Evolutionary conservation across 2,888 invertebrate species (phyloP).

Genomic region (Alentia gelatinosa): DNA sequence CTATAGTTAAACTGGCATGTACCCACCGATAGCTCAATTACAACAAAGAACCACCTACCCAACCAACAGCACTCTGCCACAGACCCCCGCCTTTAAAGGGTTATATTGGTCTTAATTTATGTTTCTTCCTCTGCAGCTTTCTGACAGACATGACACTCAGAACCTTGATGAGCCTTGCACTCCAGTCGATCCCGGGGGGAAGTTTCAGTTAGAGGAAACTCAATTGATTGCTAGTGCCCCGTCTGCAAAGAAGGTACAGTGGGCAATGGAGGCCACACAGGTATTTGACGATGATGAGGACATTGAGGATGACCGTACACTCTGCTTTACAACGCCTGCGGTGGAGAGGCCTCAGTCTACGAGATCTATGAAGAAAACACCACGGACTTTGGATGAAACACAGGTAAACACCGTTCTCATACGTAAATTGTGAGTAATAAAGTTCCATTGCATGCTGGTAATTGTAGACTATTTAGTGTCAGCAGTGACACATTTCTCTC

Average conservation of each 20-base stretch:
- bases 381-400: not conserved
- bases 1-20: no score
- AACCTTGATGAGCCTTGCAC: not conserved
- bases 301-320: not conserved
- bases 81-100: no score
- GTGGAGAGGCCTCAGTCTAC: not conserved
- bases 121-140: not conserved
- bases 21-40: no score
- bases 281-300: not conserved
- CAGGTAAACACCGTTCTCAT: no score
- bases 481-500: no score
- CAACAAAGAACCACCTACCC: no score
- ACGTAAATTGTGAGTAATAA: no score
- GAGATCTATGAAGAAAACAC: not conserved
- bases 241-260: constrained; percentile 32
- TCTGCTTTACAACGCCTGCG: not conserved
- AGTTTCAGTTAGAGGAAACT: not conserved
- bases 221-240: not conserved
- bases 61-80: no score
- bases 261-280: constrained; percentile 46
- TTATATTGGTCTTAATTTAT: no score
- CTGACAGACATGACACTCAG: not conserved
- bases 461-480: no score
- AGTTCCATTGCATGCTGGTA: no score
- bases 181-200: not conserved